A percentile compares a stretch with the other conserved stretches of the same genome.
Conservation (phyloP, 2,113 vertebrate genomes). For the Nematolebias whitei region DNA sequence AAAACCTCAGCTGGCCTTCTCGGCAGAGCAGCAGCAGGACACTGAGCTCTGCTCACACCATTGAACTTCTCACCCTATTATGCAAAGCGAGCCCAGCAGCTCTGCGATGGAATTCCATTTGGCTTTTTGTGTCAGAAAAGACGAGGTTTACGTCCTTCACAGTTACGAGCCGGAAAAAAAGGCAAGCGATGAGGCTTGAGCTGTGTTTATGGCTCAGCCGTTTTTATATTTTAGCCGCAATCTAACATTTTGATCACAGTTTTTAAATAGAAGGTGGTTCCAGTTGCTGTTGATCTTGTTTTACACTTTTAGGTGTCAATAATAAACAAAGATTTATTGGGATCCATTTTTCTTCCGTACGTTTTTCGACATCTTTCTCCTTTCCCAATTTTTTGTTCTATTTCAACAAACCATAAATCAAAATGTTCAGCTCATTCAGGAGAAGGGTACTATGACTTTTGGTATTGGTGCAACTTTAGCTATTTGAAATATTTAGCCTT, state of each 20-base stretch:
- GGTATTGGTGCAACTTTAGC: too few relatives aligned
- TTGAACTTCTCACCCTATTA: constrained; percentile 57
- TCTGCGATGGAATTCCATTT: constrained; percentile 34
- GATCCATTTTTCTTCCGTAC: too few relatives aligned
- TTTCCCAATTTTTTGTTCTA: too few relatives aligned
- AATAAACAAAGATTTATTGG: not conserved
- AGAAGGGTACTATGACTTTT: too few relatives aligned
- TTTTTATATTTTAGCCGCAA: constrained; percentile 13
- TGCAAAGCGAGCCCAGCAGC: constrained; percentile 37
- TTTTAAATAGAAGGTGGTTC: not conserved
- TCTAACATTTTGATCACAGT: not conserved
- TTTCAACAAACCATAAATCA: too few relatives aligned
- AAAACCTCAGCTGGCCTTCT: constrained; percentile 36
- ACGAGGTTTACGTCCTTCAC: constrained; percentile 7
- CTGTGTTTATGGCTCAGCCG: constrained; percentile 11
- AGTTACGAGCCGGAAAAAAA: constrained; percentile 17
- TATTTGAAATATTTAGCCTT: too few relatives aligned
- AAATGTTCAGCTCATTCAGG: too few relatives aligned
- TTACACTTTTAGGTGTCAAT: not conserved
- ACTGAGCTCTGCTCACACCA: constrained; percentile 33
- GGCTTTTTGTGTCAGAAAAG: constrained; percentile 32
- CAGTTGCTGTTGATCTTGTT: not conserved
- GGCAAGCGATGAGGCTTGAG: constrained; percentile 14
- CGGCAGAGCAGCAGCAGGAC: constrained; percentile 23
- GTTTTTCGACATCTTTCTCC: too few relatives aligned